Evolutionary conservation across 2,797 vertebrate species (phyloP).

Genomic region (Lepus townsendii): DNA sequence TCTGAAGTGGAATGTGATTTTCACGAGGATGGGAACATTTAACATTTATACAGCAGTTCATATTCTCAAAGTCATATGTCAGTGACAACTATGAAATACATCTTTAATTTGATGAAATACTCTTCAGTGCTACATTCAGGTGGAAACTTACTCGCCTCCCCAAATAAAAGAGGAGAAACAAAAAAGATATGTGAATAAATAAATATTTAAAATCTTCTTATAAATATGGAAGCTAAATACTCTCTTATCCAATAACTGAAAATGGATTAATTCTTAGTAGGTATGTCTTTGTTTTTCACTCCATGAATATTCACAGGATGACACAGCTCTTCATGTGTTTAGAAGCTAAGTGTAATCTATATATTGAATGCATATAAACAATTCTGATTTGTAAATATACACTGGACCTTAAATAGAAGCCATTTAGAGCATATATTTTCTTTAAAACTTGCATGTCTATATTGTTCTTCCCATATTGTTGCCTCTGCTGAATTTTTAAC

Average conservation of each 20-base stretch:
- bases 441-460: background rate
- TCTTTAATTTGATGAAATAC: slow-evolving; percentile 73
- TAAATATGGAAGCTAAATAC: slow-evolving; percentile 51
- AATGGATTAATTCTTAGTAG: slow-evolving; percentile 53
- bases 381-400: slow-evolving; percentile 36
- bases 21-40: slow-evolving; percentile 77
- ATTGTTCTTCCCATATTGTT: background rate
- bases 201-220: slow-evolving; percentile 30
- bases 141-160: background rate
- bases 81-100: slow-evolving; percentile 70
- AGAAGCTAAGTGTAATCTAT: slow-evolving; percentile 53
- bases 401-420: slow-evolving; percentile 47
- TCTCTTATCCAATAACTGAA: background rate
- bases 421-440: slow-evolving; percentile 46
- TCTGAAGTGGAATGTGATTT: slow-evolving; percentile 78
- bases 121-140: background rate
- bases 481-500: background rate
- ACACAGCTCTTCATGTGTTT: background rate
- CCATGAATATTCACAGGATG: slow-evolving; percentile 59
- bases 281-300: slow-evolving; percentile 57
- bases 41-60: slow-evolving; percentile 71
- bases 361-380: slow-evolving; percentile 14
- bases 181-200: background rate
- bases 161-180: background rate
- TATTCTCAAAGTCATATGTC: slow-evolving; percentile 74